Conservation (phyloP, 2,113 vertebrate genomes). For the Halcyon senegalensis region DNA sequence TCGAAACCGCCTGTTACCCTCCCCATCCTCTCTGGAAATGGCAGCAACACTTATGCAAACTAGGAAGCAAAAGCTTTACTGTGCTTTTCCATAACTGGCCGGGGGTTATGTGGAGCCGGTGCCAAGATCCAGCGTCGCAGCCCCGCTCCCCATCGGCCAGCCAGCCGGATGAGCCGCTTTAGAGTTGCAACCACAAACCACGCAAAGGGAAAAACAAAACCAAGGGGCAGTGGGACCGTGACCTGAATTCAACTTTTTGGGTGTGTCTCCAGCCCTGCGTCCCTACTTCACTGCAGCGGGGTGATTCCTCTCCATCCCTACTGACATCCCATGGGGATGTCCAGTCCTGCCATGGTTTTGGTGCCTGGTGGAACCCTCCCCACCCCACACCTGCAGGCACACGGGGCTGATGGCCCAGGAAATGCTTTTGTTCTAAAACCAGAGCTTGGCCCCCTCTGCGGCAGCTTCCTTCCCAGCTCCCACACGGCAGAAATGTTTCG, state of each 20-base stretch:
- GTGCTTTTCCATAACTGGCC: not conserved
- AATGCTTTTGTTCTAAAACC: not conserved
- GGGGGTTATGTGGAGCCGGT: not conserved
- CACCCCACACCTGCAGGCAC: fast-evolving
- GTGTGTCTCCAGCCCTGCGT: not conserved
- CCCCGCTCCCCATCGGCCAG: not conserved
- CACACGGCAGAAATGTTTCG: not conserved
- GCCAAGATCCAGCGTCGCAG: not conserved
- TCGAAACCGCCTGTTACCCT: not conserved
- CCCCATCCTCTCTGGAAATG: not conserved
- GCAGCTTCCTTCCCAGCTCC: not conserved
- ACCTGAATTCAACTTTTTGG: slow-evolving; percentile 44
- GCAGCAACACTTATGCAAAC: not conserved
- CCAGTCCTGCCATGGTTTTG: not conserved
- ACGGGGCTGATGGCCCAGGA: not conserved
- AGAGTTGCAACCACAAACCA: not conserved
- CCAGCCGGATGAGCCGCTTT: not conserved
- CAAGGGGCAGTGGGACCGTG: not conserved
- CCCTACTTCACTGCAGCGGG: fast-evolving
- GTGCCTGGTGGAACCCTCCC: not conserved
- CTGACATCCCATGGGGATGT: fast-evolving
- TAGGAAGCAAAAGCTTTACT: not conserved
- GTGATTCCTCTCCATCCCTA: too few species aligned
- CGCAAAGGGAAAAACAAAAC: not conserved
- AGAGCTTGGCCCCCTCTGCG: not conserved